Evolutionary conservation across 2,888 invertebrate genomes (phyloP), one percentile per base, ranked within the genome.

Genomic region (Dysmachus trigonus): DNA sequence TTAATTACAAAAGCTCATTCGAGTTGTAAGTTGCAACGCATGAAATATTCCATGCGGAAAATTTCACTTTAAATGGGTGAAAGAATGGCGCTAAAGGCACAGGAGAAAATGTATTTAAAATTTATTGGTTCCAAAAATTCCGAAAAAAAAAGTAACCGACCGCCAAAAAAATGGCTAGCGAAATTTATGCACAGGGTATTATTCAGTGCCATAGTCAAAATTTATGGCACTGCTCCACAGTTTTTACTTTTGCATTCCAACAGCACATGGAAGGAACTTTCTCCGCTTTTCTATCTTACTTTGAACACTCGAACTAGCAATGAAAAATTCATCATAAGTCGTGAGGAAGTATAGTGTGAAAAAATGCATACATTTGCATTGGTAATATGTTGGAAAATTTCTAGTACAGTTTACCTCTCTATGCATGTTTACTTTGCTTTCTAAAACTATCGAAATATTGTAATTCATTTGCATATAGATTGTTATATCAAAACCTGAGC

Each of bases 1-100:
- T 77, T 77, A 77, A 77, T 77, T 77, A 77, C 77, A 77, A 47
- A 77, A 77, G 77, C 77, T n/a, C 77, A 77, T 77, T 41, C 77
- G 77, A 27, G 47, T 77, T 51, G 77, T 27, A 47, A 38, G 22
- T 47, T 77, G 33, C 77, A 76, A 76, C 38, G 47, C 47, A 47
- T 77, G 27, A 77, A 77, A 77, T 77, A 77, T 35, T 41, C 77
- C 47, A 77, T 47, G 77, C 77, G 77, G 77, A 77, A 77, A 77
- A 77, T 77, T 77, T 31, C 41, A 31, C 35, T 77, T 41, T 41
- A 41, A 77, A 77, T 77, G 77, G 47, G 10, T 77, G 77, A 27
- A 47, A 77, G 30, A n/a, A 47, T 77, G n/a, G 77, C 30, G 62
- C 62, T 27, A 27, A 62, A 62, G 62, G 62, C 22, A 62, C 22